A percentile compares a stretch with the other conserved stretches of the same genome.
Evolutionary conservation across 2,113 vertebrate species (phyloP).

Genomic region (Tympanuchus pallidicinctus): DNA sequence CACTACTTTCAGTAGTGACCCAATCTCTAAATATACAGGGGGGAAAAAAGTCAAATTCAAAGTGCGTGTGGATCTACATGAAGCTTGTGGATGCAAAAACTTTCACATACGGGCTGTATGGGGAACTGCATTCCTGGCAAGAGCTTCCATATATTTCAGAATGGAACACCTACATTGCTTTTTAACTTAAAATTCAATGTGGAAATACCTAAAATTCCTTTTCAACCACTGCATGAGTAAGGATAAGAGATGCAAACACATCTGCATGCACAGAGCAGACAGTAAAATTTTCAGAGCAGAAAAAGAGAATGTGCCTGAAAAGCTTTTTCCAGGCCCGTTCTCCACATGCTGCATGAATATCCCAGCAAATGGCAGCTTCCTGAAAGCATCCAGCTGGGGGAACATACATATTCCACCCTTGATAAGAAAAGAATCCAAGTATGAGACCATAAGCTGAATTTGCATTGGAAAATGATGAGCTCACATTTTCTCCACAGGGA

Average conservation of each 20-base stretch:
- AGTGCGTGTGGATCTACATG: not conserved
- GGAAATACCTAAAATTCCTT: not conserved
- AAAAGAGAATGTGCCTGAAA: not conserved
- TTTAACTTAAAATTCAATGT: not conserved
- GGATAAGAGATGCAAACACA: not conserved
- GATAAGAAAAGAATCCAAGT: conserved; percentile 63
- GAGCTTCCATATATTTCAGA: not conserved
- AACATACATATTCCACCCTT: conserved; percentile 70
- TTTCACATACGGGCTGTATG: not conserved
- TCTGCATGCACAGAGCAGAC: not conserved
- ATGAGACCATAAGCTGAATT: conserved; percentile 63
- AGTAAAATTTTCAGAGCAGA: not conserved
- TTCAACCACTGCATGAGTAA: not conserved
- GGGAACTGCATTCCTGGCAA: not conserved
- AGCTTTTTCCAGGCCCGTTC: conserved; percentile 17
- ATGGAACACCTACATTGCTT: not conserved
- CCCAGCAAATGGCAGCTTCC: conserved; percentile 26
- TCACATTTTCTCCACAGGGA: conserved; percentile 72
- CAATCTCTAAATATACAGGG: not conserved
- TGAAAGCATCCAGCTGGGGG: conserved; percentile 26
- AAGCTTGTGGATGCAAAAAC: not conserved
- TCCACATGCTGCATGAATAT: not conserved
- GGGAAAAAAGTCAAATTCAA: not conserved
- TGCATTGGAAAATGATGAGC: conserved; percentile 75
- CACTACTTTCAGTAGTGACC: not conserved